Percentiles rank a stretch among this genome's conserved stretches.
Evolutionary conservation across 1,140 invertebrate species (phyloP).

Genomic region (Plectus sambesii): DNA sequence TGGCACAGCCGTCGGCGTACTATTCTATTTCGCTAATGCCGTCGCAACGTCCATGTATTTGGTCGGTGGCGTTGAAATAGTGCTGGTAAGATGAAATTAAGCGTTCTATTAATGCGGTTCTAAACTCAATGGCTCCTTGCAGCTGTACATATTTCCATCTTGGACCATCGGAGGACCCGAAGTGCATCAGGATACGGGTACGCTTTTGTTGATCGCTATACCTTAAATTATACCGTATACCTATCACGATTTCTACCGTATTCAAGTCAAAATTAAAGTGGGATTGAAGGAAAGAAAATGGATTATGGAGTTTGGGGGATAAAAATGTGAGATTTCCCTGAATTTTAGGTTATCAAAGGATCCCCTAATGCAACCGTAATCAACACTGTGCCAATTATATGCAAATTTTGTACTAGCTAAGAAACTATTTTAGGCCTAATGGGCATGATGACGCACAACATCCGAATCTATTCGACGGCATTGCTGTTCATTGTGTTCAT

Average conservation of each 20-base stretch:
- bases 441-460: constrained; percentile 41
- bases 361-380: too few relatives aligned
- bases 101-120: constrained; percentile 2
- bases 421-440: constrained; percentile 27
- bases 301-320: too few relatives aligned
- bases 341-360: too few relatives aligned
- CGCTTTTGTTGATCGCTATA: too few relatives aligned
- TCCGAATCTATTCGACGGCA: constrained; percentile 40
- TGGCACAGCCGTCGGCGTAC: constrained; percentile 91
- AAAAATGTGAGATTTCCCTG: too few relatives aligned
- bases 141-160: constrained; percentile 32
- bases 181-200: constrained; percentile 31
- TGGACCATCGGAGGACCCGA: constrained; percentile 35
- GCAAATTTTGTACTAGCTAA: too few relatives aligned
- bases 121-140: constrained; percentile 1
- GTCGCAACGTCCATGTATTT: constrained; percentile 92
- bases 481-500: constrained; percentile 38
- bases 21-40: constrained; percentile 96
- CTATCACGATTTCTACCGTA: too few relatives aligned
- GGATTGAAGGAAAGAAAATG: too few relatives aligned
- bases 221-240: too few relatives aligned
- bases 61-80: constrained; percentile 89
- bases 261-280: too few relatives aligned
- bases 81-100: constrained; percentile 58
- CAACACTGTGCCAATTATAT: too few relatives aligned